phyloP scores from a whole-genome alignment of 2,113 vertebrate species.

The Uria aalge region DNA sequence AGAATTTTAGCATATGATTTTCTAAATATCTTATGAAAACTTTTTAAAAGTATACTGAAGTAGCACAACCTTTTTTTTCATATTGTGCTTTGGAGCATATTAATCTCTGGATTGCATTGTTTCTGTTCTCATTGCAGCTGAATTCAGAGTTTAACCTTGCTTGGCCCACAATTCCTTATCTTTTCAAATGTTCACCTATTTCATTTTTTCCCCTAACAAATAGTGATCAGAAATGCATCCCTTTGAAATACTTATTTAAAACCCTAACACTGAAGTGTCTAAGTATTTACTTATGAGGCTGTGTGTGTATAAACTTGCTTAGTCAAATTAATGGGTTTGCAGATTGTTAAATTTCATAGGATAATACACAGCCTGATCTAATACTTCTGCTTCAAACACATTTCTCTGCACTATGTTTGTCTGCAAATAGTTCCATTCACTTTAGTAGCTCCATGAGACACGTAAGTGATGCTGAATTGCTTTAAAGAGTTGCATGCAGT shows the following conservation, averaged over 20 bases:
- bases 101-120: neutral
- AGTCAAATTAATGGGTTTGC: neutral
- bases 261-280: neutral
- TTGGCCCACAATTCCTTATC: neutral
- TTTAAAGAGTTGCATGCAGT: neutral
- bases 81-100: neutral
- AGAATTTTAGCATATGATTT: neutral
- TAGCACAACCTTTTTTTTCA: fast-evolving
- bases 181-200: neutral
- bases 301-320: neutral
- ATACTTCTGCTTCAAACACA: neutral
- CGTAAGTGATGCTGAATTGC: neutral
- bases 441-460: neutral
- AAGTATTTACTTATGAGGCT: neutral
- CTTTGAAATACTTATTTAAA: neutral
- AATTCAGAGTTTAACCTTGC: neutral
- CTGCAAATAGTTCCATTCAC: neutral
- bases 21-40: neutral
- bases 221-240: neutral
- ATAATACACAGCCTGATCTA: neutral
- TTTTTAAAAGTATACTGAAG: neutral
- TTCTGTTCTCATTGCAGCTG: neutral
- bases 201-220: neutral
- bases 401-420: neutral
- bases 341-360: neutral